These are phyloP conservation scores for Pammene fasciana DNA, from an alignment of 2,888 invertebrate genomes.

Conservation along the genomic window DNA sequence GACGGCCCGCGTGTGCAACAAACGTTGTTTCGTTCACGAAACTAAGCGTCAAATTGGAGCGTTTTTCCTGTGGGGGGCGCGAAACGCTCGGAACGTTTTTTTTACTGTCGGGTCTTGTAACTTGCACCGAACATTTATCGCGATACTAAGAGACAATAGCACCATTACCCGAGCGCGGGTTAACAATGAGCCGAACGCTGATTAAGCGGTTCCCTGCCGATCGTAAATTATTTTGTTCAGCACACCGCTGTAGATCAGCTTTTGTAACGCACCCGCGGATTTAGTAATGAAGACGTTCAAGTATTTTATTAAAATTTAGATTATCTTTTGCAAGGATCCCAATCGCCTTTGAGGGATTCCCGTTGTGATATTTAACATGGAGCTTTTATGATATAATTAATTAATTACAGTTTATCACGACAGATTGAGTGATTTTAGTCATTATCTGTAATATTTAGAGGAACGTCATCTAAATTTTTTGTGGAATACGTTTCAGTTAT, in stretches of 20 bases:
- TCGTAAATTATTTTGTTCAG: constrained; percentile 71
- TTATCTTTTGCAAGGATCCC: constrained; percentile 3
- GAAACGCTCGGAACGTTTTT: too few species aligned
- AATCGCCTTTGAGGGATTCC: background rate
- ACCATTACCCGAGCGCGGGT: constrained; percentile 68
- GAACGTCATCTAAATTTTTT: too few species aligned
- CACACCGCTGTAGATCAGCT: constrained; percentile 41
- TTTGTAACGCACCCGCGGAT: constrained; percentile 21
- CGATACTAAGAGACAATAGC: constrained; percentile 74
- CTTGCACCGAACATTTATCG: constrained; percentile 59
- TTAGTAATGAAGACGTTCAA: constrained; percentile 32
- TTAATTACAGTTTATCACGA: too few species aligned
- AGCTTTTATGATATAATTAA: too few species aligned
- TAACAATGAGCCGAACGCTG: constrained; percentile 74
- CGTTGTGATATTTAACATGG: too few species aligned
- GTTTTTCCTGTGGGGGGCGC: too few species aligned
- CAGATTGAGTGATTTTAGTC: too few species aligned
- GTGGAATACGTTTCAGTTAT: too few species aligned
- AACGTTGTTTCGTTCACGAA: too few species aligned
- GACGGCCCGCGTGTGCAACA: too few species aligned
- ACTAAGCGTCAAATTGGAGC: too few species aligned
- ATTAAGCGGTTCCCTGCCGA: constrained; percentile 69
- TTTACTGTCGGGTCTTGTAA: constrained; percentile 32
- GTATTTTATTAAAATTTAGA: constrained; percentile 26
- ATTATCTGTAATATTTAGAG: too few species aligned